A percentile compares a stretch with the other conserved stretches of the same genome.
Conservation (phyloP, 2,888 invertebrate species). For the Dendrolimus pini region DNA sequence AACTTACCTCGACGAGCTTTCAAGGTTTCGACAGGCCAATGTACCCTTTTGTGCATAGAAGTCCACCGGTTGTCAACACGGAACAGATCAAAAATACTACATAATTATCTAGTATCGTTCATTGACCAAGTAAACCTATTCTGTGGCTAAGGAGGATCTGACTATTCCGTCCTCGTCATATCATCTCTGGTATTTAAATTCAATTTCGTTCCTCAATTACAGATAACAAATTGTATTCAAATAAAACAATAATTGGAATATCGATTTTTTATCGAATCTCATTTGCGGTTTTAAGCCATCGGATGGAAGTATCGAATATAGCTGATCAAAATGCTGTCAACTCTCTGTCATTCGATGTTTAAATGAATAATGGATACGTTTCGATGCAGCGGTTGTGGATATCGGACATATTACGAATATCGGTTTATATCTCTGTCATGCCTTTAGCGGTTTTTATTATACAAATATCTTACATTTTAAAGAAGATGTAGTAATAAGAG, state of each 20-base stretch:
- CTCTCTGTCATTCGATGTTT: background rate
- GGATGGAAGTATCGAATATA: background rate
- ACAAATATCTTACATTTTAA: too few species aligned
- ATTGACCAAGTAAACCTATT: too few species aligned
- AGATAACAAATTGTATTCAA: background rate
- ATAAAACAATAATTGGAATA: background rate
- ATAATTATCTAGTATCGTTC: too few species aligned
- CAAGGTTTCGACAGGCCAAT: too few species aligned
- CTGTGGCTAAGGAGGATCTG: too few species aligned
- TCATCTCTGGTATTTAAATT: too few species aligned
- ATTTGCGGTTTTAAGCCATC: background rate
- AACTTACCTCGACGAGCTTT: too few species aligned
- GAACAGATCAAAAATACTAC: too few species aligned
- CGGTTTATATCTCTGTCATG: background rate
- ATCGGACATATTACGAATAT: background rate
- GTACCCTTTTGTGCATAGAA: too few species aligned
- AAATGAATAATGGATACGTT: background rate
- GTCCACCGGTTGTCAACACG: too few species aligned
- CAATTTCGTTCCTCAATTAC: background rate
- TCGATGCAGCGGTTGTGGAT: background rate
- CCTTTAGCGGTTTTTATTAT: background rate
- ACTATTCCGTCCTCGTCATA: too few species aligned
- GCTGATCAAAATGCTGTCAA: background rate
- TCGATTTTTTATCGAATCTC: background rate
- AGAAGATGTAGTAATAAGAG: too few species aligned